Percentiles rank a stretch among this genome's conserved stretches.
Evolutionary conservation across 2,888 invertebrate genomes (phyloP).

Genomic region (Adelognathus sp.): DNA sequence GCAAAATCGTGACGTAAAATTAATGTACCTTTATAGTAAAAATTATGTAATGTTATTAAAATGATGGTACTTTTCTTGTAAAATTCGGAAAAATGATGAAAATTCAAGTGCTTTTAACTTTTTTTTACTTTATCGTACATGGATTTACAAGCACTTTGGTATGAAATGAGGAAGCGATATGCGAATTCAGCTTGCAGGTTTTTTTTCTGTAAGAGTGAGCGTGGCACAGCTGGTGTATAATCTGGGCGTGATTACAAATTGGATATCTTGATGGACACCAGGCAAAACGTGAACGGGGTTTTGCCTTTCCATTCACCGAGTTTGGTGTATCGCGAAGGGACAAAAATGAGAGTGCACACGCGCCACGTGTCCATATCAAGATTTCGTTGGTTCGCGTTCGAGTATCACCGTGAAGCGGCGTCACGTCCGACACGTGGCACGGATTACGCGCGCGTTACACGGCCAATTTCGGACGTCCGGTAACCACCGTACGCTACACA

Average conservation of each 20-base stretch:
- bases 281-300: slow-evolving; percentile 29
- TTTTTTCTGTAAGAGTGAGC: not conserved
- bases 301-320: not conserved
- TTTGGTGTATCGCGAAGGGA: slow-evolving; percentile 10
- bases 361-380: not conserved
- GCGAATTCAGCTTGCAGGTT: not conserved
- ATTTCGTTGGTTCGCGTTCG: slow-evolving; percentile 17
- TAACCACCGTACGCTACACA: slow-evolving; percentile 22
- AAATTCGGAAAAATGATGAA: too few relatives aligned
- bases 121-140: too few relatives aligned
- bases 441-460: slow-evolving; percentile 77
- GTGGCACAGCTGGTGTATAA: not conserved
- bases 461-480: slow-evolving; percentile 77
- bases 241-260: slow-evolving; percentile 35
- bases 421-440: slow-evolving; percentile 76
- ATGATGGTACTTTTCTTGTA: too few relatives aligned
- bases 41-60: too few relatives aligned
- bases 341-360: slow-evolving; percentile 30
- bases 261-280: slow-evolving; percentile 39
- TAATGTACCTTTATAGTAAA: too few relatives aligned
- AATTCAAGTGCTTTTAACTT: too few relatives aligned
- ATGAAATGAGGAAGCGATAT: too few relatives aligned
- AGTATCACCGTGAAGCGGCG: slow-evolving; percentile 48
- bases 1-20: too few relatives aligned
- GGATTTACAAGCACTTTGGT: too few relatives aligned